Evolutionary conservation across 1,140 invertebrate species (phyloP).

Genomic region (Leptopilina clavipes): DNA sequence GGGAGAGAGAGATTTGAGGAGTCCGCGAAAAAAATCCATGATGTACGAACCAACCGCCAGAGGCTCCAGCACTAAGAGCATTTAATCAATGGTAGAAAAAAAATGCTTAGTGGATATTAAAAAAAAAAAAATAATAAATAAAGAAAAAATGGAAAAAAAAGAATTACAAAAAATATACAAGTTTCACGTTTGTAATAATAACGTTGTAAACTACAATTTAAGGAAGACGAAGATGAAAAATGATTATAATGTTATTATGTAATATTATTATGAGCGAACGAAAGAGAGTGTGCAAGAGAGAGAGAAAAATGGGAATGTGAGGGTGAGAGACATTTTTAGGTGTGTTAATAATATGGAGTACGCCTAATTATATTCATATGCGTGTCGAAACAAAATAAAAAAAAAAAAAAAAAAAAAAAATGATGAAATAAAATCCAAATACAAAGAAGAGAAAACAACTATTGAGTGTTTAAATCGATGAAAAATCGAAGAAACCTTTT

Average conservation of each 20-base stretch:
- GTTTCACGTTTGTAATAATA: constrained; percentile 61
- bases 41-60: constrained; percentile 45
- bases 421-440: constrained; percentile 23
- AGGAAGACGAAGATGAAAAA: constrained; percentile 46
- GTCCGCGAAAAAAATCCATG: constrained; percentile 30
- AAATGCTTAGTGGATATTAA: constrained; percentile 65
- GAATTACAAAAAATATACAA: constrained; percentile 54
- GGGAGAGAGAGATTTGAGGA: constrained; percentile 40
- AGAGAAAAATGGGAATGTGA: constrained; percentile 46
- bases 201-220: constrained; percentile 58
- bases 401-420: constrained; percentile 32
- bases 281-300: constrained; percentile 44
- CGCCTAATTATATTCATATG: constrained; percentile 45
- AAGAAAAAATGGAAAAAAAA: constrained; percentile 41
- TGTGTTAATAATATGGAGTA: constrained; percentile 54
- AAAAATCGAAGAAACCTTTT: background rate
- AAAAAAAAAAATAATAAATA: constrained; percentile 36
- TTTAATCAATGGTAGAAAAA: constrained; percentile 70
- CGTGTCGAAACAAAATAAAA: constrained; percentile 30
- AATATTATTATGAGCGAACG: constrained; percentile 56
- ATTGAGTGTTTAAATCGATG: background rate
- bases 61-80: constrained; percentile 66
- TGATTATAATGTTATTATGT: constrained; percentile 63
- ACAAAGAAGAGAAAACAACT: constrained; percentile 28
- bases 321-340: constrained; percentile 46